Percentiles rank a stretch among this genome's conserved stretches.
phyloP scores from a whole-genome alignment of 2,888 invertebrate species.

The Lepas anatifera region DNA sequence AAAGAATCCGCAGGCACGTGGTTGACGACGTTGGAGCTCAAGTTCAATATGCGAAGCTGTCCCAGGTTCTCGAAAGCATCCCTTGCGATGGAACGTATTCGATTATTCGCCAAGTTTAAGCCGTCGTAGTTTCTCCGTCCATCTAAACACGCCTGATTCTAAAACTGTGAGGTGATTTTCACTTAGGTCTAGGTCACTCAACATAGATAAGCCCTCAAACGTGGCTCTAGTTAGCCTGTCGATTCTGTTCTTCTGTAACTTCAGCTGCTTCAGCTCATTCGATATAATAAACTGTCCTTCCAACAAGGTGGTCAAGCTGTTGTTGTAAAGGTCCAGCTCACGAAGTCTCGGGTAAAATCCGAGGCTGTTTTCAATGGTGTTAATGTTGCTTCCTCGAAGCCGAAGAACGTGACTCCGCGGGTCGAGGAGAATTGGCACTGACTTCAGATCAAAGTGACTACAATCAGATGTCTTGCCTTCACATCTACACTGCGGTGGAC shows the following conservation, averaged over 20 bases:
- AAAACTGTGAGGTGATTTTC: neutral
- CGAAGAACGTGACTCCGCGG: neutral
- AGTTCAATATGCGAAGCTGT: neutral
- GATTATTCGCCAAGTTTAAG: neutral
- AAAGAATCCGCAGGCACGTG: neutral
- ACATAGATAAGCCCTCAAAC: neutral
- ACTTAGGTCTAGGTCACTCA: neutral
- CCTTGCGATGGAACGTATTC: neutral
- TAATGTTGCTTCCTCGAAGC: neutral
- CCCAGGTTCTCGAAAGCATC: neutral
- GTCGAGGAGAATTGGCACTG: neutral
- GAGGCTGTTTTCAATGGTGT: neutral
- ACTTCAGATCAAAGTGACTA: neutral
- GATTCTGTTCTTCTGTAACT: neutral
- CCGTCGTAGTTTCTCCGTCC: neutral
- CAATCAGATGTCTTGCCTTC: neutral
- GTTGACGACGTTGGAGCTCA: neutral
- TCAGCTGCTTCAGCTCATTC: neutral
- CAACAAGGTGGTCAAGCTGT: neutral
- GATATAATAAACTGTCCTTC: neutral
- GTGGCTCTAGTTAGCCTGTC: neutral
- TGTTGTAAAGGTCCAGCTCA: neutral
- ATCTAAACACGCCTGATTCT: neutral
- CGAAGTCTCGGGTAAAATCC: neutral
- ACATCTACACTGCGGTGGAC: neutral